Evolutionary conservation across 2,888 invertebrate genomes (phyloP), one percentile per base, ranked within the genome.

Genomic region (Netelia virgata): DNA sequence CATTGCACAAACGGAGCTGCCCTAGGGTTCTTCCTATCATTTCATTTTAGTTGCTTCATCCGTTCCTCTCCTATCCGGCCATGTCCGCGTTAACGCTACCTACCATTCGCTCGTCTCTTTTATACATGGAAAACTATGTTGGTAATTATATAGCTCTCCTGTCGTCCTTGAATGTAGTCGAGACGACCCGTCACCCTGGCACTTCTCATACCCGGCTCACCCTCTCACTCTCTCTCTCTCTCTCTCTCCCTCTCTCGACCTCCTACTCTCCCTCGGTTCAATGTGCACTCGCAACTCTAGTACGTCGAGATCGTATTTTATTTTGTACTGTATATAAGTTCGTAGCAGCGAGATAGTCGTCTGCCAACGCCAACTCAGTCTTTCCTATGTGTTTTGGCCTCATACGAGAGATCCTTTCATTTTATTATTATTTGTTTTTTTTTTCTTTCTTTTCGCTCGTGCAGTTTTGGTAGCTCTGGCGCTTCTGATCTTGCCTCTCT

Each of bases 21-120:
- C 3, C 41, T 14, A n/a, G 41, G 66, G 47, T 68, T 76, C 80
- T 81, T 76, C 73, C 57, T 23, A 74, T 74, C 78, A 81, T 64
- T 66, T n/a, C 10, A 53, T 53, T 64, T 70, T 63, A 82, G 75
- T 75, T 18, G 78, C 75, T 82, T 72, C 74, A 77, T 82, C 78
- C 74, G 23, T 53, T 73, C 75, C 69, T 57, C 23, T 41, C 41
- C 63, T 47, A 59, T 57, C 57, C 50, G 10, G 57, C 57, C 53
- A 55, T 75, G 23, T 72, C 43, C 53, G 28, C 63, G 36, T 59
- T 73, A 23, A 63, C 55, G 53, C 68, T 74, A 59, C 36, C 63
- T 50, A 11, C 53, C 20, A 2, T 69, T 77, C 74, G 3, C 9
- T 11, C 57, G 18, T 47, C 41, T 72, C 20, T 72, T 69, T 43